Evolutionary conservation across 2,888 invertebrate genomes (phyloP), one percentile per base, ranked within the genome.

Genomic region (Isotomurus palustris): DNA sequence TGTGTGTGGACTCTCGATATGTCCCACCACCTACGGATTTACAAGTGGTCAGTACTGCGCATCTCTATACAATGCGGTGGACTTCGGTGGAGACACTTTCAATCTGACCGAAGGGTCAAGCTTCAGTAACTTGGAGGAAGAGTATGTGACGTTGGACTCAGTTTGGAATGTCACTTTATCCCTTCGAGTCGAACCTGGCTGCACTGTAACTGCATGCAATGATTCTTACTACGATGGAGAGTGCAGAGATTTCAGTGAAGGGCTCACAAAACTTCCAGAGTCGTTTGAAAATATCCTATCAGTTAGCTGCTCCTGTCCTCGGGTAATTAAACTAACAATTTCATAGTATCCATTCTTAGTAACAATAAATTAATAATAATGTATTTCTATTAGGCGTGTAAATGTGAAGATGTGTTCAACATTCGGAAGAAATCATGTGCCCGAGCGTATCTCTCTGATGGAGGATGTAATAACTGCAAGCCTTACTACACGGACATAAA

Each of bases 391-490:
- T 22, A 60, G 59, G 38, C 51, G 12, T 60, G 59, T 43, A 45
- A 51, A 22, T 60, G 59, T 19, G 27, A 45, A 2, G 52, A 60
- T 19, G 47, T 60, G 19, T 32, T 27, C 14, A 52, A 56, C 24
- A 44, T 47, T 41, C 40, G 36, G 36, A 40, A 40, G 2, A n/a
- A n/a, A n/a, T 17, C 25, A 1, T 60, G 59, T 28, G 59, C 51
- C 3, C 21, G 55, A 25, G 55, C 50, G 0, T 60, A 60, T 43
- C 21, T 60, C 1, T n/a, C n/a, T n/a, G 3, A 44, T 12, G 56
- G 56, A 19, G 62, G 58, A 1, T 62, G 62, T n/a, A 38, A 44
- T 10, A 43, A 48, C 3, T 62, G 62, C 40, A 25, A 56, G 28
- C 8, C 62, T 1, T 12, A 25, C 6, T 62, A 62, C 25, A 41